A percentile compares a stretch with the other conserved stretches of the same genome.
Conservation (phyloP, 2,113 vertebrate species). For the Psettodes erumei region DNA sequence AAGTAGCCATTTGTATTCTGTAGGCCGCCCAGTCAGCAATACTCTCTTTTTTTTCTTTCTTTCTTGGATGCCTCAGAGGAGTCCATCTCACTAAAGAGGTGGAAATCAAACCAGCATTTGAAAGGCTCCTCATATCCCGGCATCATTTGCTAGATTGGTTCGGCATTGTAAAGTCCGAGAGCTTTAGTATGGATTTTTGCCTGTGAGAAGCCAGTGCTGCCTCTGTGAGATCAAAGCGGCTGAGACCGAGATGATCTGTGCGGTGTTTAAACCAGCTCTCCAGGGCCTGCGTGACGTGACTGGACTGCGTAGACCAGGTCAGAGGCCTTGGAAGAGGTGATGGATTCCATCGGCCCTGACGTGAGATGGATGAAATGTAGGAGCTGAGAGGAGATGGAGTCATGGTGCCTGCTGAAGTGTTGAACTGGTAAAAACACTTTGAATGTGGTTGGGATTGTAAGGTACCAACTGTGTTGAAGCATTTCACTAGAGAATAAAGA, state of each 20-base stretch:
- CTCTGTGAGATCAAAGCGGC: conserved; percentile 74
- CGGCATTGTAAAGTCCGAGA: conserved; percentile 58
- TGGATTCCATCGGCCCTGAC: conserved; percentile 38
- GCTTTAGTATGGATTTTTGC: conserved; percentile 70
- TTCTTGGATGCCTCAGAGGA: conserved; percentile 38
- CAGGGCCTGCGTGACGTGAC: conserved; percentile 68
- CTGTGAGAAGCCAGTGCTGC: conserved; percentile 50
- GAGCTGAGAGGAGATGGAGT: conserved; percentile 11
- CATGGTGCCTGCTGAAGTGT: not conserved
- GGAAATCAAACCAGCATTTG: conserved; percentile 66
- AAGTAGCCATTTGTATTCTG: conserved; percentile 62
- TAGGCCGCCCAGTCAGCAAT: conserved; percentile 26
- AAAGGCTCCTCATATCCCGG: conserved; percentile 51
- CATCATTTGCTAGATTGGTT: conserved; percentile 61
- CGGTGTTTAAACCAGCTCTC: conserved; percentile 55
- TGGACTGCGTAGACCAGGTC: conserved; percentile 56
- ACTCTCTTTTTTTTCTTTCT: conserved; percentile 22
- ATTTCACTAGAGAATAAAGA: not conserved
- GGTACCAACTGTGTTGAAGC: not conserved
- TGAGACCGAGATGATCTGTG: conserved; percentile 65
- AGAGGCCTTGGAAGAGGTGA: conserved; percentile 27
- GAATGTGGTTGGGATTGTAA: not conserved
- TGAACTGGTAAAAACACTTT: conserved; percentile 6
- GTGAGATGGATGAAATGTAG: conserved; percentile 37
- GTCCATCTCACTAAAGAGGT: conserved; percentile 55